Percentiles rank a stretch among this genome's conserved stretches.
Evolutionary conservation across 1,140 invertebrate genomes (phyloP).

Genomic region (Cotesia typhae): DNA sequence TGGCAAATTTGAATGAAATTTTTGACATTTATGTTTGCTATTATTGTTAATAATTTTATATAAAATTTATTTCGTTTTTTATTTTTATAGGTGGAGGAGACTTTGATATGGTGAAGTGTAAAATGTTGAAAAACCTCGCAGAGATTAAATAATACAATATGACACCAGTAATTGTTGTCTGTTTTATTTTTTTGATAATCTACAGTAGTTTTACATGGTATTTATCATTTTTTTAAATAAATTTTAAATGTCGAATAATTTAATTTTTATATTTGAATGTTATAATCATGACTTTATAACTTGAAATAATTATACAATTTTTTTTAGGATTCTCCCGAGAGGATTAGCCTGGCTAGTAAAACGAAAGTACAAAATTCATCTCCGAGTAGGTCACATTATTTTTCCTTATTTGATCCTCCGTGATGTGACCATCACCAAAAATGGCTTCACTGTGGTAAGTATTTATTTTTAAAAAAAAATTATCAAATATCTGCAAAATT

Average conservation of each 20-base stretch:
- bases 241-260: neutral
- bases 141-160: conserved; percentile 40
- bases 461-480: neutral
- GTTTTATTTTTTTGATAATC: conserved; percentile 54
- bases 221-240: conserved; percentile 39
- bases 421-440: conserved; percentile 74
- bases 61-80: too few species aligned
- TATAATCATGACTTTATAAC: too few species aligned
- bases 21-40: too few species aligned
- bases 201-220: conserved; percentile 65
- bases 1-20: too few species aligned
- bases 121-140: neutral
- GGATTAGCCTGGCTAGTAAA: conserved; percentile 75
- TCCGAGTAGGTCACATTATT: conserved; percentile 74
- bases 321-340: conserved; percentile 72
- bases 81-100: too few species aligned
- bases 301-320: conserved; percentile 16
- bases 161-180: conserved; percentile 57
- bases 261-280: too few species aligned
- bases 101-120: too few species aligned
- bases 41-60: too few species aligned
- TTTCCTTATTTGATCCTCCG: conserved; percentile 74
- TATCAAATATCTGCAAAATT: too few species aligned
- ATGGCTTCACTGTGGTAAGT: conserved; percentile 76
- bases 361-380: conserved; percentile 72